Conservation (phyloP, 1,140 invertebrate species). For the Pogonomyrmex barbatus region DNA sequence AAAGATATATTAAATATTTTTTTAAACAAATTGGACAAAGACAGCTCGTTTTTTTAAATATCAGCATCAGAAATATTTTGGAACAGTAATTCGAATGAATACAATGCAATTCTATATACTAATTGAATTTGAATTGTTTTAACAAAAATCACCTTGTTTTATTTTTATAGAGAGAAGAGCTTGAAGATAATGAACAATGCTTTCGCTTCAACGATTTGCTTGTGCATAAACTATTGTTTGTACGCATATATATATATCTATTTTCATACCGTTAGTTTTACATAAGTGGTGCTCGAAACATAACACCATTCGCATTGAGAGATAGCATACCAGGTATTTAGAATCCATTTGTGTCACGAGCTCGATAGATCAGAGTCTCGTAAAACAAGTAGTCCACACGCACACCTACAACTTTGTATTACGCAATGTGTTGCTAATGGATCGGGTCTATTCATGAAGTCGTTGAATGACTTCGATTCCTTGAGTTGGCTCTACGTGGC, state of each 20-base stretch:
- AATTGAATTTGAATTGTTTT: not conserved
- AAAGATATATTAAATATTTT: not conserved
- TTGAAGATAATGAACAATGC: not conserved
- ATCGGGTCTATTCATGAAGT: slow-evolving; percentile 39
- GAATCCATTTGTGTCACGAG: slow-evolving; percentile 34
- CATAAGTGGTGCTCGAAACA: slow-evolving; percentile 28
- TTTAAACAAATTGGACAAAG: not conserved
- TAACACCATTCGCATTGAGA: slow-evolving; percentile 26
- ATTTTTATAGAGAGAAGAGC: not conserved
- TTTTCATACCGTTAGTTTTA: slow-evolving; percentile 10
- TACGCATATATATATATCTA: not conserved
- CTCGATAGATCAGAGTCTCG: slow-evolving; percentile 10
- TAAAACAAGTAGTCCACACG: slow-evolving; percentile 53
- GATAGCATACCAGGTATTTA: slow-evolving; percentile 31
- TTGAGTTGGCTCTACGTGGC: slow-evolving; percentile 45
- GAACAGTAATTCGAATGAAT: not conserved
- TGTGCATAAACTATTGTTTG: not conserved
- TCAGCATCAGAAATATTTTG: not conserved
- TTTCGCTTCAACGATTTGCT: slow-evolving; percentile 2
- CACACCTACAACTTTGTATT: slow-evolving; percentile 31
- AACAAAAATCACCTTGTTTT: not conserved
- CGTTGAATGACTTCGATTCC: slow-evolving; percentile 45
- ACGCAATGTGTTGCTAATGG: slow-evolving; percentile 33
- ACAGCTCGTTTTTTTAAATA: not conserved
- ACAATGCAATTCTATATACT: not conserved